Percentiles rank a stretch among this genome's conserved stretches.
Evolutionary conservation across 2,888 invertebrate genomes (phyloP).

Genomic region (Osedax frankpressi): DNA sequence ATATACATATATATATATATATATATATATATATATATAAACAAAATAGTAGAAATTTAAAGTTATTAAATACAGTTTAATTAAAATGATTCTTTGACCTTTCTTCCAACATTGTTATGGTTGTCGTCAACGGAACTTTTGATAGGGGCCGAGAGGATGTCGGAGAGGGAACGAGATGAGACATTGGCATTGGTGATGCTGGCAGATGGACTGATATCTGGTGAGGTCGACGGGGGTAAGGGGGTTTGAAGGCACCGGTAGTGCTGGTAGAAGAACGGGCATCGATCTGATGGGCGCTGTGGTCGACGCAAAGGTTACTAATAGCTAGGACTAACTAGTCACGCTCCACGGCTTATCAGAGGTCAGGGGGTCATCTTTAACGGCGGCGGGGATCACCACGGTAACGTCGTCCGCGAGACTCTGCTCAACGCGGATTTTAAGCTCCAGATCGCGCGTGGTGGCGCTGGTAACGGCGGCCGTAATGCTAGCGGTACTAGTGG

Average conservation of each 20-base stretch:
- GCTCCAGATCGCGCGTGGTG: neutral
- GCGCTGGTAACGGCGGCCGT: neutral
- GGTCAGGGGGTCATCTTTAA: too few relatives aligned
- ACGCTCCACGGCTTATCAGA: neutral
- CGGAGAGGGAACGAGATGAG: neutral
- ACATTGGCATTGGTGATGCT: too few relatives aligned
- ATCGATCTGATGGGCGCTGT: too few relatives aligned
- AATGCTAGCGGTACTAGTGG: neutral
- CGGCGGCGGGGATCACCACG: slow-evolving; percentile 36
- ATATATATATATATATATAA: neutral
- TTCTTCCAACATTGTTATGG: neutral
- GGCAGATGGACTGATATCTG: too few relatives aligned
- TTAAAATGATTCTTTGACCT: neutral
- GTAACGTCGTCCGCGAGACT: slow-evolving; percentile 35
- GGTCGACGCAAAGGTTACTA: too few relatives aligned
- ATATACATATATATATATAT: neutral
- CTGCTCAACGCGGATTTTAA: slow-evolving; percentile 31
- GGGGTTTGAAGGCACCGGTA: too few relatives aligned
- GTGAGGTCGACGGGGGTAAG: too few relatives aligned
- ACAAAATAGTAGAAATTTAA: neutral
- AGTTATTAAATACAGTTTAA: neutral
- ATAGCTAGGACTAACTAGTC: neutral
- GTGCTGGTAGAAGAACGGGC: too few relatives aligned
- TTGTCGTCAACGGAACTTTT: neutral
- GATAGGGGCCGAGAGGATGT: neutral